These are phyloP conservation scores for Zophobas morio DNA, from an alignment of 1,140 invertebrate genomes.

Conservation along the genomic window DNA sequence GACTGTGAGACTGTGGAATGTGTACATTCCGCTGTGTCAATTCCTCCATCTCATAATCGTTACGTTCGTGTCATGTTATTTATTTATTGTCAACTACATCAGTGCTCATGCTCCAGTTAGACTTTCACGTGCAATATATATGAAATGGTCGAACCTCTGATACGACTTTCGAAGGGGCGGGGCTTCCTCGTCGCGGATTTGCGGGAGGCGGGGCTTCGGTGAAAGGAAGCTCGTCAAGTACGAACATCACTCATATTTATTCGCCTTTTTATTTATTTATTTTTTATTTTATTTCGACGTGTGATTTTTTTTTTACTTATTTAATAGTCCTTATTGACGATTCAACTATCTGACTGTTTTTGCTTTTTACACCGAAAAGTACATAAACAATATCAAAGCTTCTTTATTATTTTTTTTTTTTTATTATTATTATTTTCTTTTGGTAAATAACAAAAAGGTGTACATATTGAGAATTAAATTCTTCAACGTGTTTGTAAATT, in stretches of 20 bases:
- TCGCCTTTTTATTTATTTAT: slow-evolving; percentile 19
- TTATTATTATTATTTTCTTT: no score
- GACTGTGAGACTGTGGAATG: slow-evolving; percentile 40
- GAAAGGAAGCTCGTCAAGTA: background rate
- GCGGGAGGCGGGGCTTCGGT: no score
- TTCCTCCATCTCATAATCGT: slow-evolving; percentile 32
- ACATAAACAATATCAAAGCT: slow-evolving; percentile 28
- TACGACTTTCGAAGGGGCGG: no score
- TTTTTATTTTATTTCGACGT: slow-evolving; percentile 21
- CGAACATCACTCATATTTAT: slow-evolving; percentile 37
- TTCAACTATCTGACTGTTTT: background rate
- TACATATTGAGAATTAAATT: slow-evolving; percentile 33
- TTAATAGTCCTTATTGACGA: background rate
- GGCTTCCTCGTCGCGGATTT: no score
- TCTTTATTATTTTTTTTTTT: no score
- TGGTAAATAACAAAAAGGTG: slow-evolving; percentile 6
- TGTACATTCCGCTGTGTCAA: slow-evolving; percentile 39
- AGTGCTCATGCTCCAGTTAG: slow-evolving; percentile 47
- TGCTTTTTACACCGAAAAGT: slow-evolving; percentile 23
- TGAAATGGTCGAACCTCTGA: no score
- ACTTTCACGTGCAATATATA: slow-evolving; percentile 41
- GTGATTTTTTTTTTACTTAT: slow-evolving; percentile 17
- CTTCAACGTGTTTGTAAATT: slow-evolving; percentile 30
- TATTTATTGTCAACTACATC: slow-evolving; percentile 30
- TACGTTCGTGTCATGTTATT: slow-evolving; percentile 35